Evolutionary conservation across 2,113 vertebrate species (phyloP), one percentile per base, ranked within the genome.

Genomic region (human (Homo sapiens)): DNA sequence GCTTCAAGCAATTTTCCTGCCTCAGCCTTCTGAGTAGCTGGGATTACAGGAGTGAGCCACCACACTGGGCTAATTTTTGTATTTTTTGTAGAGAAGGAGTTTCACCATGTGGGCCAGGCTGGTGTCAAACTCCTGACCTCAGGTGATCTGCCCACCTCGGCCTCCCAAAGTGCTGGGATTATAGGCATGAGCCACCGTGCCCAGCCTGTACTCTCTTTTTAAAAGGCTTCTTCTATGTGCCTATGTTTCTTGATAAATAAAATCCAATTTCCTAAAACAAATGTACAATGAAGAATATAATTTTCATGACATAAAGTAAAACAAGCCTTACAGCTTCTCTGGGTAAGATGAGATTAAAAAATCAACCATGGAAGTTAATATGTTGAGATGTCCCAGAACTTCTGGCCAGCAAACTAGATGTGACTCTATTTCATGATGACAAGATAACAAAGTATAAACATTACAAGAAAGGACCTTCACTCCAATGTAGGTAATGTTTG

Each of bases 401-500:
- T 93, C 78, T 70, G 45, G 70, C 43, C 75, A 89, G 43, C 57
- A 40, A 68, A 68, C 45, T 55, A 72, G 66, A 52, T 8, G 0
- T 90, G 32, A 82, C 14, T 83, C 38, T 72, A 45, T 72, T 72
- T 61, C 13, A 78, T 50, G 43, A 80, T 27, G 38, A 25, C 20
- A 85, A 94, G 82, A 64, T n/a, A 82, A 78, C n/a, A 90, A 84
- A 43, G 40, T 38, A 64, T 12, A 70, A 96, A 66, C n/a, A 66
- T 52, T 64, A 68, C 38, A 59, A 84, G 86, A 73, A 90, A 93
- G 38, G 27, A 30, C 16, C 16, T 92, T 92, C 13, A 52, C 20
- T 30, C 3, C 40, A 45, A 13, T 4, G 38, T 32, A 38, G 81
- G 35, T 45, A 35, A 27, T 59, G 70, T 40, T 92, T 50, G 45